Evolutionary conservation across 1,140 invertebrate species (phyloP).

Genomic region (Brachionus plicatilis): DNA sequence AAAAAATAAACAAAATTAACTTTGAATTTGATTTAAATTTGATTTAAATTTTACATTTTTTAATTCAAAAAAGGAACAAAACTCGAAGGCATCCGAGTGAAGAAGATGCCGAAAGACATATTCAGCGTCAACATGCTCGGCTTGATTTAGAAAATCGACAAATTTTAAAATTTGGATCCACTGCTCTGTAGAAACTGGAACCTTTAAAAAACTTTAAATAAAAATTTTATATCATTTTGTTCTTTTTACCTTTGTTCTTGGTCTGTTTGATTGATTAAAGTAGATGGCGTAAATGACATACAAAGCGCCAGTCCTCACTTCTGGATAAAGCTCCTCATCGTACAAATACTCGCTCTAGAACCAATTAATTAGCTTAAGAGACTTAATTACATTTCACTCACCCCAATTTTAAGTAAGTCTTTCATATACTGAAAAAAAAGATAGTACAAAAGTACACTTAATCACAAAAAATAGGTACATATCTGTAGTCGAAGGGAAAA

Average conservation of each 20-base stretch:
- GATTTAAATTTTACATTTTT: constrained; percentile 36
- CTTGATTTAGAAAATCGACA: constrained; percentile 11
- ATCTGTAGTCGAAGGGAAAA: constrained; percentile 23
- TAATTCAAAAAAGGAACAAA: constrained; percentile 18
- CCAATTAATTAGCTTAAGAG: neutral
- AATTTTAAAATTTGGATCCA: constrained; percentile 40
- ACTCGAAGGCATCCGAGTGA: constrained; percentile 30
- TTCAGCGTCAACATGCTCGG: constrained; percentile 31
- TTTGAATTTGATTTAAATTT: neutral
- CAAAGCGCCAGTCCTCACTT: constrained; percentile 7
- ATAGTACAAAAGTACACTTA: no score
- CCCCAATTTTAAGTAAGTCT: constrained; percentile 5
- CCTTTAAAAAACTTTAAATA: neutral
- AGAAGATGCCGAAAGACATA: constrained; percentile 18
- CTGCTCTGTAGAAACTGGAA: neutral
- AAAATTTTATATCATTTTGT: neutral
- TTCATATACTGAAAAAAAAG: constrained; percentile 27
- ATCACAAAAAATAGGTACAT: neutral
- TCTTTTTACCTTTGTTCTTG: constrained; percentile 16
- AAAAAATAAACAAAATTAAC: neutral
- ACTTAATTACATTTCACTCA: neutral
- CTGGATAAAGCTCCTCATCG: constrained; percentile 8
- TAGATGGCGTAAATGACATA: constrained; percentile 24
- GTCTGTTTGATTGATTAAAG: constrained; percentile 7
- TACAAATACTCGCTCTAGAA: neutral